Evolutionary conservation across 2,113 vertebrate species (phyloP), one percentile per base, ranked within the genome.

Genomic region (Trachemys scripta): DNA sequence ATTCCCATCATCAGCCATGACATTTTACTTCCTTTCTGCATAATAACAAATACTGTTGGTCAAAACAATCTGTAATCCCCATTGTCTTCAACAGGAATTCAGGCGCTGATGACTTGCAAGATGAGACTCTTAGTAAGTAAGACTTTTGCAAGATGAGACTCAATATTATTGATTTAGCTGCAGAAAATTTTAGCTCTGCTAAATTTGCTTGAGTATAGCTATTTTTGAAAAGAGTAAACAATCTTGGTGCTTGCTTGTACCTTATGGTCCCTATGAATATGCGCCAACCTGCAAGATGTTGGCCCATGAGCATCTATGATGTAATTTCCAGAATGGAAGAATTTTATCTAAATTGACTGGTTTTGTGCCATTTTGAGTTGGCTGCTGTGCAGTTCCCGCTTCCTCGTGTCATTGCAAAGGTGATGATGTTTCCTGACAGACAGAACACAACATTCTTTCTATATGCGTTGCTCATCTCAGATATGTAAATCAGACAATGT

Each of bases 81-180:
- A 89, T 53, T 25, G 29, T 50, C 59, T 65, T 80, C 85, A 16
- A 88, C 80, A 42, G 4, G 51, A 82, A 16, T 8, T 31, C 72
- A 47, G 54, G 9, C 0, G 1, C 3, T 69, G 49, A 79, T 45
- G 42, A 4, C 29, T 51, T 17, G 5, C 16, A 87, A 85, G 4
- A 20, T 49, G 78, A 0, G 38, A 3, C 17, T 53, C 51, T 84
- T 57, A 51, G 91, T 65, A 80, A 49, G 49, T 50, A 50, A 50
- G 49, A 50, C 49, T 50, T 29, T 51, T 17, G 7, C 16, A 87
- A 85, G 4, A 20, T 49, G 78, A 0, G 50, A 3, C 19, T 54
- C 20, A 82, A 57, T 50, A 69, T 35, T 17, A 76, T 17, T 3
- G 49, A 8, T 4, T 31, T 56, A 78, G 62, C 53, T 65, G 27